A percentile compares a stretch with the other conserved stretches of the same genome.
Evolutionary conservation across 2,113 vertebrate species (phyloP).

Genomic region (Propithecus coquereli): DNA sequence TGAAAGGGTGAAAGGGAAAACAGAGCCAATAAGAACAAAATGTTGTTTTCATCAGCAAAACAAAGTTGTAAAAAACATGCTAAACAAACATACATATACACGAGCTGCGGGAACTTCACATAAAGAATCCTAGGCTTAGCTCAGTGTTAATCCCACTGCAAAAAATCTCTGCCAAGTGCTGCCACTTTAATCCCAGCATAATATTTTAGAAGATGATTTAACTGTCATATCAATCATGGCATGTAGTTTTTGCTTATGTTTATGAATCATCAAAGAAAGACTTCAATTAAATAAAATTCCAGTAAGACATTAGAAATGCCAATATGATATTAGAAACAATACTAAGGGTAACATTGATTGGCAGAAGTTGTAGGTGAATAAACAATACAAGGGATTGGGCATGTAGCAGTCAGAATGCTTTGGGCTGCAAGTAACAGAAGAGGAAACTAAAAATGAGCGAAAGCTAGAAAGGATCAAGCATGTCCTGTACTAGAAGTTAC

Average conservation of each 20-base stretch:
- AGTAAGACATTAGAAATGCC: not conserved
- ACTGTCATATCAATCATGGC: not conserved
- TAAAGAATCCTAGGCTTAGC: not conserved
- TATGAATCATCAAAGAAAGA: not conserved
- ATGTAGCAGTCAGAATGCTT: not conserved
- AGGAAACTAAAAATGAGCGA: not conserved
- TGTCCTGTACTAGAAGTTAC: not conserved
- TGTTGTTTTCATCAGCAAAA: not conserved
- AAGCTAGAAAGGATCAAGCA: not conserved
- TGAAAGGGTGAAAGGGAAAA: not conserved
- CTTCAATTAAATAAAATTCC: not conserved
- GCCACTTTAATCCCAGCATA: not conserved
- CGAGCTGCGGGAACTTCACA: not conserved
- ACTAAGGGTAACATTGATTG: not conserved
- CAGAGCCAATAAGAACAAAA: not conserved
- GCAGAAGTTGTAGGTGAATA: not conserved
- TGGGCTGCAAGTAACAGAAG: not conserved
- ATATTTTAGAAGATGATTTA: not conserved
- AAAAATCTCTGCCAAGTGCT: not conserved
- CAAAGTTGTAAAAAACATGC: not conserved
- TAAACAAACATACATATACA: not conserved
- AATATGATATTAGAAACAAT: not conserved
- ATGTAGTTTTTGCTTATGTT: not conserved
- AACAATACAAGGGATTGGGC: not conserved
- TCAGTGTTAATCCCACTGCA: not conserved